These are phyloP conservation scores for Butorides virescens DNA, from an alignment of 2,113 vertebrate genomes.

Conservation along the genomic window DNA sequence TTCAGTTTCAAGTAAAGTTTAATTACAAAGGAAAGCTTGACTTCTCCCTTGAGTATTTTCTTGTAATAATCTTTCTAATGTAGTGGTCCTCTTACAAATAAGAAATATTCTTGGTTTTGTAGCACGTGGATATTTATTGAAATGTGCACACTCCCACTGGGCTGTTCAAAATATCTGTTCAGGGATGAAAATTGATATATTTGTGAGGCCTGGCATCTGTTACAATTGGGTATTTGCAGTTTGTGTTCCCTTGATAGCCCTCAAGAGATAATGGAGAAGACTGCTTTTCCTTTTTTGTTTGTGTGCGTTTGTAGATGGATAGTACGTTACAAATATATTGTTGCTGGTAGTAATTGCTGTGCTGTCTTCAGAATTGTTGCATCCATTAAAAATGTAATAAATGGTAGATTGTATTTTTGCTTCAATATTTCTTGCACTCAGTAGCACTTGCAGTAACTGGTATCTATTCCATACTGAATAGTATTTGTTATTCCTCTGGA, in stretches of 20 bases:
- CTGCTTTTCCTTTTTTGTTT: not conserved
- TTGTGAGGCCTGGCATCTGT: conserved; percentile 43
- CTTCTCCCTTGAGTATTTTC: conserved; percentile 24
- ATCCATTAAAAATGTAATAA: not conserved
- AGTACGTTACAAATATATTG: not conserved
- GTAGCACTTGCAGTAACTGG: not conserved
- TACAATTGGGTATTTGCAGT: conserved; percentile 36
- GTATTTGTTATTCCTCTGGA: not conserved
- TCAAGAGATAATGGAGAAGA: not conserved
- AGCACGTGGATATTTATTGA: conserved; percentile 10
- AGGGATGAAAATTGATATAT: conserved; percentile 35
- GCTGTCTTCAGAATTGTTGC: not conserved
- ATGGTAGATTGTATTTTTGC: not conserved
- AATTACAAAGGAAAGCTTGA: conserved; percentile 55
- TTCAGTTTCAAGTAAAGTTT: conserved; percentile 58
- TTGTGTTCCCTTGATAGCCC: conserved; percentile 10
- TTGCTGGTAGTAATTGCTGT: not conserved
- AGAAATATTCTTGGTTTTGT: not conserved
- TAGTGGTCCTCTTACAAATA: conserved; percentile 22
- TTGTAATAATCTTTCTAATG: conserved; percentile 32
- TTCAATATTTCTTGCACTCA: not conserved
- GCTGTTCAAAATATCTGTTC: conserved; percentile 31
- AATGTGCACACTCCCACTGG: not conserved
- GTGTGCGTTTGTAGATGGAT: not conserved
- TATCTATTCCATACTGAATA: fast-evolving